Base-by-base conservation (phyloP, 2,113 vertebrate species). In the Perca flavescens region DNA sequence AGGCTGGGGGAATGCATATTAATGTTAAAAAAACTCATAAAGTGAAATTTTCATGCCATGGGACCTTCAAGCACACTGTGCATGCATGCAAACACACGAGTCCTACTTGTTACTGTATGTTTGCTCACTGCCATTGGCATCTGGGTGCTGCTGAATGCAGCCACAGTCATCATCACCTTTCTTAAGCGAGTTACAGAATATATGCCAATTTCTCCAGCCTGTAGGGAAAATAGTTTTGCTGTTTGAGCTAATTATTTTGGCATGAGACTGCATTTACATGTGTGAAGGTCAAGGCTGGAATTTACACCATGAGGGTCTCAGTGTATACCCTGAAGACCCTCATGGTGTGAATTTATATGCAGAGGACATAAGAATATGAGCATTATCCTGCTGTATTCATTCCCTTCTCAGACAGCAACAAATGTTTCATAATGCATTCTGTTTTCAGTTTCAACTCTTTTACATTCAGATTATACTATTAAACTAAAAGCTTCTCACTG, bases 401-500 rank as follows among this genome's bases (percentile, higher is more conserved):
- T 77, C 47, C 9, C 36, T 17, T 36, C 66, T 83, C 40, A 47
- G 31, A 34, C 70, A 61, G 57, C 12, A 82, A 80, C 65, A 79
- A 73, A 79, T 74, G 43, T 36, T 28, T 86, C 21, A 61, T 77
- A 65, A 80, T 49, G 2, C 52, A 72, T 67, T 74, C 53, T 50
- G 17, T 49, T 52, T 69, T 62, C 28, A 22, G 4, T 67, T 81
- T 34, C n/a, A 8, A 40, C 53, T 83, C 5, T 81, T 88, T 73
- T 60, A 64, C 21, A 87, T 82, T 87, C 84, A 84, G 68, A 85
- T 77, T 67, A 52, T 58, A 14, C 71, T 58, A 70, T 90, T 82
- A 84, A 81, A 82, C 70, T 80, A 86, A 89, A 85, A 72, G 73
- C 62, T 74, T 83, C 66, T 74, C 53, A 22, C 57, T 87, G 36